Evolutionary conservation across 2,113 vertebrate species (phyloP).

Genomic region (Siniperca chuatsi): DNA sequence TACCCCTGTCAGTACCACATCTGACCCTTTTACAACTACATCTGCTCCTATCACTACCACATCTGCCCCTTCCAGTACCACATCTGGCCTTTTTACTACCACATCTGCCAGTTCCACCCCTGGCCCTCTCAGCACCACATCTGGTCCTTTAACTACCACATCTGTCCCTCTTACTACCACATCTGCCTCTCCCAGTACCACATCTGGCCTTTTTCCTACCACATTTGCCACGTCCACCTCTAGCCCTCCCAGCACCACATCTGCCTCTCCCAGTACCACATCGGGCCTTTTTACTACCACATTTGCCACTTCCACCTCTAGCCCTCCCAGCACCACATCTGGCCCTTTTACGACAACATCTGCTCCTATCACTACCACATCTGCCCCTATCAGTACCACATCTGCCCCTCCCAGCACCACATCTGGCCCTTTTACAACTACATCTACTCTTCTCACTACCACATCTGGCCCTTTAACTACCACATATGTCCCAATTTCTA

Average conservation of each 20-base stretch:
- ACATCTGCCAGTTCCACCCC: background rate
- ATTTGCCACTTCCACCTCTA: background rate
- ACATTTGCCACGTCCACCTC: background rate
- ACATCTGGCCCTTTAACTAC: background rate
- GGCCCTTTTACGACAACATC: background rate
- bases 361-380: background rate
- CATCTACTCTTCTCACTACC: too few species aligned
- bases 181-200: background rate
- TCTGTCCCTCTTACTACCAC: background rate
- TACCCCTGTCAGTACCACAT: background rate
- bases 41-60: background rate
- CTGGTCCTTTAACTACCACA: fast-evolving
- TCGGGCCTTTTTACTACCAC: background rate
- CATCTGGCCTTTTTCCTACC: fast-evolving
- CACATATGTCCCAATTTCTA: background rate
- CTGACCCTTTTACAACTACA: background rate
- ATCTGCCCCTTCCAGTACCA: background rate
- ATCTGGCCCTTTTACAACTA: too few species aligned
- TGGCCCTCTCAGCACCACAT: background rate
- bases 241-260: background rate
- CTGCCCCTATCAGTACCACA: too few species aligned
- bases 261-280: background rate
- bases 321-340: background rate
- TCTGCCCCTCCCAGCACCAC: too few species aligned
- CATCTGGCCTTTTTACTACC: background rate